phyloP scores from a whole-genome alignment of 2,888 invertebrate genomes.

The Amitus sp. region DNA sequence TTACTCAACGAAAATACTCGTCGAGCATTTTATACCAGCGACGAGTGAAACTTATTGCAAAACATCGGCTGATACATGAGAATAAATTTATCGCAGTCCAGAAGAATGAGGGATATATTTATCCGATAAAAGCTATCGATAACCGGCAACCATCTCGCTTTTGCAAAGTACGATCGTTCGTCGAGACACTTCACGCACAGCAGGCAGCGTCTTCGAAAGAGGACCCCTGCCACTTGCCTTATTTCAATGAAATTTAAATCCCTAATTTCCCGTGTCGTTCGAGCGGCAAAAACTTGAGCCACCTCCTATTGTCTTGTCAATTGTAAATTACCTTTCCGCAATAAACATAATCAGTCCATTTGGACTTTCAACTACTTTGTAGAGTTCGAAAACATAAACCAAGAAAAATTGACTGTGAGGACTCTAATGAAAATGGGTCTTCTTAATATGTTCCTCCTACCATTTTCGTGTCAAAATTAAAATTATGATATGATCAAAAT shows the following conservation, averaged over 20 bases:
- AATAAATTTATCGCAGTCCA: constrained; percentile 16
- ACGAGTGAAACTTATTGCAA: not conserved
- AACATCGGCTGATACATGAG: not conserved
- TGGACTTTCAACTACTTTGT: not conserved
- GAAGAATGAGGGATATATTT: constrained; percentile 11
- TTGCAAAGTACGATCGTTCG: constrained; percentile 26
- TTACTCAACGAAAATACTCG: not conserved
- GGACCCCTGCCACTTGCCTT: constrained; percentile 35
- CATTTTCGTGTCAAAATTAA: no score
- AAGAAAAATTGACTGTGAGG: no score
- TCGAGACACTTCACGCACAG: constrained; percentile 38
- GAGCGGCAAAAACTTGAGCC: constrained; percentile 19
- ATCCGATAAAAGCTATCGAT: constrained; percentile 34
- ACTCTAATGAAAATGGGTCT: no score
- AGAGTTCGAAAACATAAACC: no score
- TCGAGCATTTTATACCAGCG: not conserved
- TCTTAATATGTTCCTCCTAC: no score
- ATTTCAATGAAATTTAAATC: constrained; percentile 33
- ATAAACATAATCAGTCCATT: not conserved
- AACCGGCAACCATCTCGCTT: constrained; percentile 27
- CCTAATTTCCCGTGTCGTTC: constrained; percentile 38
- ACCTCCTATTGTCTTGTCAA: constrained; percentile 16
- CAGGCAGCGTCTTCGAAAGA: constrained; percentile 30
- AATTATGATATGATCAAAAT: no score
- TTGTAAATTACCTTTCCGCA: not conserved